Percentiles rank a stretch among this genome's conserved stretches.
phyloP scores from a whole-genome alignment of 2,113 vertebrate genomes.

The Trogon surrucura region DNA sequence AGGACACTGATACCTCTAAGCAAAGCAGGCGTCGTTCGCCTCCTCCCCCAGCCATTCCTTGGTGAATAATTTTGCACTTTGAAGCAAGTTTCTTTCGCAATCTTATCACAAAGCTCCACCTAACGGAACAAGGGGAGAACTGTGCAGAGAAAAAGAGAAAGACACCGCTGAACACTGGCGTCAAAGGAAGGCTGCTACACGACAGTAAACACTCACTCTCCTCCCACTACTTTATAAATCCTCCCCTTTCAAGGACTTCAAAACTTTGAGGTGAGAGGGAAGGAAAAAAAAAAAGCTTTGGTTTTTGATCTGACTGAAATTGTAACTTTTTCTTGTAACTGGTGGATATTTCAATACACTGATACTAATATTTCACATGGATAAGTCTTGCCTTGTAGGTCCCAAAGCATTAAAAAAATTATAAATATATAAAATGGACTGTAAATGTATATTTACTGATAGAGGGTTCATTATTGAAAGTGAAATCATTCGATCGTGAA shows the following conservation, averaged over 20 bases:
- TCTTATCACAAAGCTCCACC: constrained; percentile 57
- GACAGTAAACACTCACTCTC: neutral
- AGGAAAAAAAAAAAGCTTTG: neutral
- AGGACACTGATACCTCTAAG: constrained; percentile 56
- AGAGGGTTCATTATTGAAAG: neutral
- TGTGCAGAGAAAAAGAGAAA: neutral
- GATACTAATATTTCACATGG: neutral
- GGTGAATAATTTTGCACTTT: neutral
- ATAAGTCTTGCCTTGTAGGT: neutral
- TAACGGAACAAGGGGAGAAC: constrained; percentile 36
- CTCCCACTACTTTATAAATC: neutral
- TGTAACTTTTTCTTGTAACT: neutral
- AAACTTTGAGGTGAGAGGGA: neutral
- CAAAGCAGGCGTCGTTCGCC: constrained; percentile 12
- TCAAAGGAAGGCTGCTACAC: neutral
- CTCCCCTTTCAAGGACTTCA: neutral
- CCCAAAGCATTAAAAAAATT: neutral
- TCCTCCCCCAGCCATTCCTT: neutral
- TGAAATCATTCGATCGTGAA: neutral
- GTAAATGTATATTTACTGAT: neutral
- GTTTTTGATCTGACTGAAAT: neutral
- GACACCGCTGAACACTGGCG: neutral
- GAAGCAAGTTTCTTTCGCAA: neutral
- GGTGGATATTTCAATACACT: neutral
- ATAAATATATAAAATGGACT: neutral